Conservation (phyloP, 2,113 vertebrate species). For the Hemibagrus wyckioides region DNA sequence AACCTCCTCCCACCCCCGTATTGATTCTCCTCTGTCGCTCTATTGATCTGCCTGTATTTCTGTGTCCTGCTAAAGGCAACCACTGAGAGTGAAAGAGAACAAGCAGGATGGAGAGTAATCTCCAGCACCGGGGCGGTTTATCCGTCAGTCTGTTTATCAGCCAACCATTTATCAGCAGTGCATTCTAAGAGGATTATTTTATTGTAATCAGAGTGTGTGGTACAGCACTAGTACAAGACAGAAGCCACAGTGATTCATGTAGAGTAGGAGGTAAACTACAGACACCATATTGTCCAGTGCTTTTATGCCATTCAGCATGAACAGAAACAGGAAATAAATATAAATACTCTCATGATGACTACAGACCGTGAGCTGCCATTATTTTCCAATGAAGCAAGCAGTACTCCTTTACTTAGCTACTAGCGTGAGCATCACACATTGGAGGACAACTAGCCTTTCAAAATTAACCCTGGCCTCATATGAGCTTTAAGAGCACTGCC, state of each 20-base stretch:
- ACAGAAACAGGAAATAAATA: not conserved
- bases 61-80: not conserved
- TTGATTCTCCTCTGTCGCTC: conserved; percentile 33
- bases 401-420: not conserved
- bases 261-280: not conserved
- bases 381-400: not conserved
- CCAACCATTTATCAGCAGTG: not conserved
- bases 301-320: too few relatives aligned
- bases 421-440: not conserved
- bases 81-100: not conserved
- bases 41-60: conserved; percentile 33
- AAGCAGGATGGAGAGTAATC: conserved; percentile 8
- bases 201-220: not conserved
- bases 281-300: not conserved
- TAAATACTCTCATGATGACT: not conserved
- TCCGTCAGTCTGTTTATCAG: conserved; percentile 19
- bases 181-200: not conserved
- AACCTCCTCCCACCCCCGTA: conserved; percentile 25
- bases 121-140: not conserved
- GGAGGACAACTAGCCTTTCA: not conserved
- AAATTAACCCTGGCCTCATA: not conserved
- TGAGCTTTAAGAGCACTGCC: not conserved
- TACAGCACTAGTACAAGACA: not conserved
- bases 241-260: not conserved
- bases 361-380: not conserved